phyloP scores from a whole-genome alignment of 2,113 vertebrate genomes.

The Nycticebus coucang region DNA sequence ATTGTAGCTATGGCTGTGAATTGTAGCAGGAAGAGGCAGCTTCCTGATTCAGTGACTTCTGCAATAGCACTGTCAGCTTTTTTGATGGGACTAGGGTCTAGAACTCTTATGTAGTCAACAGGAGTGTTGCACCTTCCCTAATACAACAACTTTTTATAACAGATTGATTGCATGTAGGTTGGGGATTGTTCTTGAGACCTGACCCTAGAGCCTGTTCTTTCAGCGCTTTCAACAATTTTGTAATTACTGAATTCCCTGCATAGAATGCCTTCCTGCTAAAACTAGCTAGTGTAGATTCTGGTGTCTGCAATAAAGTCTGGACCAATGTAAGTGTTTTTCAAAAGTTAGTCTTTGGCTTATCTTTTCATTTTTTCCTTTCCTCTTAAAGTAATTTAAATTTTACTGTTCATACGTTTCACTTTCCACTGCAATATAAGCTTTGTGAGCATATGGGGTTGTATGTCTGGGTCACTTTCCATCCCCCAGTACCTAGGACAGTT shows the following conservation, averaged over 20 bases:
- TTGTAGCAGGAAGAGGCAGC: not conserved
- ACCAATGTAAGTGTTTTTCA: not conserved
- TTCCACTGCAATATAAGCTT: not conserved
- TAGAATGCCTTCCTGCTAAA: conserved; percentile 17
- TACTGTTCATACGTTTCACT: not conserved
- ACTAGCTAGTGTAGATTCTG: not conserved
- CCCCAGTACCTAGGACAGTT: not conserved
- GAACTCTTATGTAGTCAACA: not conserved
- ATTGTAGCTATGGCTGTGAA: not conserved
- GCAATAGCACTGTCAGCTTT: not conserved
- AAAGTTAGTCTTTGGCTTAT: not conserved
- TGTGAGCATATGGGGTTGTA: not conserved
- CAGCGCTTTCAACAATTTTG: not conserved
- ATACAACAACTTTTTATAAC: not conserved
- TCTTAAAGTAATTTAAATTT: conserved; percentile 1
- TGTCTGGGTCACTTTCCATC: not conserved
- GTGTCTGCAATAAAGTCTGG: conserved; percentile 27
- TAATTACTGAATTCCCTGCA: not conserved
- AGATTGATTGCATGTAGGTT: not conserved
- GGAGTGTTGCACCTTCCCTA: not conserved
- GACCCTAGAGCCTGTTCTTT: not conserved
- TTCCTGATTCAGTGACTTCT: not conserved
- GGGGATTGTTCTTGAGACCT: conserved; percentile 2
- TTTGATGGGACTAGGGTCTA: not conserved
- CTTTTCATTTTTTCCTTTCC: not conserved